phyloP scores from a whole-genome alignment of 2,888 invertebrate genomes.

The Phytoseiulus persimilis region DNA sequence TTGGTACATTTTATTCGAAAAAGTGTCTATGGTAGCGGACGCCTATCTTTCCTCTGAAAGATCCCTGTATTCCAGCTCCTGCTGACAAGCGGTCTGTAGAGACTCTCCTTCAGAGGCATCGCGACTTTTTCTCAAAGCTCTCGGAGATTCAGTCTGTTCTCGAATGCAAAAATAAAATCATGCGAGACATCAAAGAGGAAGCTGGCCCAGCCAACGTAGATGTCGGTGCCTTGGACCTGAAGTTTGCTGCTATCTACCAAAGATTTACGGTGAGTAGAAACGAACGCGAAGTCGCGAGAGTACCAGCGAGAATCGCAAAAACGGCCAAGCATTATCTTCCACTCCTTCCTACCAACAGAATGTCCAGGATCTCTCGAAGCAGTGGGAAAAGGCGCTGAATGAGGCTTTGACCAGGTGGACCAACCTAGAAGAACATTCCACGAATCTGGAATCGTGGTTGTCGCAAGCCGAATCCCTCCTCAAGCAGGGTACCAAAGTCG shows the following conservation, averaged over 20 bases:
- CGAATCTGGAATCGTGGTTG: conserved; percentile 21
- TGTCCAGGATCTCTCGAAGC: conserved; percentile 33
- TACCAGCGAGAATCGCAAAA: too few relatives aligned
- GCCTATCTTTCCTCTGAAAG: too few relatives aligned
- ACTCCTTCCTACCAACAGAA: background rate
- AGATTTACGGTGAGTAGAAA: conserved; percentile 25
- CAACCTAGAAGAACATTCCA: conserved; percentile 7
- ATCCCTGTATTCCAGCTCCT: conserved; percentile 6
- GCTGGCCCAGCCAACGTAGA: conserved; percentile 23
- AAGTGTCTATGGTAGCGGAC: too few relatives aligned
- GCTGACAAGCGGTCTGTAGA: conserved; percentile 17
- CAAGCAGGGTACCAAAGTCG: background rate
- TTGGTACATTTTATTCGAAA: too few relatives aligned
- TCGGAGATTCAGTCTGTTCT: conserved; percentile 23
- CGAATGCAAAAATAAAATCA: conserved; percentile 31
- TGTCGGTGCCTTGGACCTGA: background rate
- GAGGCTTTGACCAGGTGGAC: conserved; percentile 24
- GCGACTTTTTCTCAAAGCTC: conserved; percentile 19
- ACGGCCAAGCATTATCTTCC: background rate
- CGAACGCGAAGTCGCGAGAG: too few relatives aligned
- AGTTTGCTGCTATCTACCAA: conserved; percentile 13
- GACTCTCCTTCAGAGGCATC: conserved; percentile 19
- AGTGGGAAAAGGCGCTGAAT: conserved; percentile 27
- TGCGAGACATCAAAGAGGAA: conserved; percentile 31
- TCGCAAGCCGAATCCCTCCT: conserved; percentile 6